Base-by-base conservation (phyloP, 2,113 vertebrate genomes). In the Spermophilus dauricus region DNA sequence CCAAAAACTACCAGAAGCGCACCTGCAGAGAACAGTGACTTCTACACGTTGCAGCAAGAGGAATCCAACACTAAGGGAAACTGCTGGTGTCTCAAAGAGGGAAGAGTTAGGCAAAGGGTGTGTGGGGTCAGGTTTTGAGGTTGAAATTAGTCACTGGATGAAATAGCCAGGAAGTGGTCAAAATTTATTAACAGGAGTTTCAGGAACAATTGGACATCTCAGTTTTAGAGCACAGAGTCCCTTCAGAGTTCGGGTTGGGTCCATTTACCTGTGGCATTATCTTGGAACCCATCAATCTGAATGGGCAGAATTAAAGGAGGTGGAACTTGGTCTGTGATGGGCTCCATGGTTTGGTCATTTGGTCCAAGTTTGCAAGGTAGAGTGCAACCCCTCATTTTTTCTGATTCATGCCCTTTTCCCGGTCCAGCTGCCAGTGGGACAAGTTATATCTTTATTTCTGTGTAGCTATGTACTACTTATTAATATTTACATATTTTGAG, bases 371-470 rank as follows among this genome's bases (percentile, higher is more conserved):
- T 93, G 34, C 67, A 32, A 75, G 9, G 67, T 72, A 42, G 2
- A 67, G 32, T 16, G 56, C 34, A 73, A 69, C 11, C 12, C 12
- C 22, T 32, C 51, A 20, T 32, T 37, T 96, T 94, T 82, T 85
- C 80, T 77, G 17, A 56, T 69, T 92, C 22, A 48, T 83, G 61
- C 30, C 34, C 20, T 12, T 7, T 96, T 94, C 63, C 53, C 2
- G n/a, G 4, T 73, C 17, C 56, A 88, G 42, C 65, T 45, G 39
- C 18, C 14, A 51, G 28, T 8, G 37, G 69, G 18, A 26, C 9
- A 78, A 82, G 86, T 42, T 51, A n/a, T 83, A 67, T 73, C 53
- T 83, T 94, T 65, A 80, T 78, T 69, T 18, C 53, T 83, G n/a
- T 56, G 3, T 85, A 73, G 63, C 14, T 78, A 37, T 56, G 48